A percentile compares a stretch with the other conserved stretches of the same genome.
These are phyloP conservation scores for Onthophagus sagittarius DNA, from an alignment of 2,888 invertebrate species.

Conservation along the genomic window DNA sequence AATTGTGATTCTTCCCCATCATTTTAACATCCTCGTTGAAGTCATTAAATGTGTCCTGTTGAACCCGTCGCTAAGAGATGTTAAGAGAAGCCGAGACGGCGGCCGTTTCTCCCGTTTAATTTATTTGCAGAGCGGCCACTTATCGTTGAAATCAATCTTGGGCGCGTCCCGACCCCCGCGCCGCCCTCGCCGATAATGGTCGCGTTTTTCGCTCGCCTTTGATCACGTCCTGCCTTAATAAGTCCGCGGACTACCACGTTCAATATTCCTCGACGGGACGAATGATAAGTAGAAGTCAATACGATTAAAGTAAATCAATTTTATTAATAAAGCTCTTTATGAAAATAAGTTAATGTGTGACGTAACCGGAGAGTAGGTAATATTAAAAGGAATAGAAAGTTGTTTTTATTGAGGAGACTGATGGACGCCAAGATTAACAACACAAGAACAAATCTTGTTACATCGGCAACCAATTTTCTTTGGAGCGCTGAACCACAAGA, in stretches of 20 bases:
- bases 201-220: constrained; percentile 10
- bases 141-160: constrained; percentile 10
- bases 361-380: no score
- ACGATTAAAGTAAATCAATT: no score
- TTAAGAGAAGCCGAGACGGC: neutral
- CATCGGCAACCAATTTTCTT: no score
- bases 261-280: neutral
- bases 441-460: no score
- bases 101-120: constrained; percentile 10
- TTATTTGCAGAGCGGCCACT: constrained; percentile 12
- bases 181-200: constrained; percentile 10
- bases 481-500: neutral
- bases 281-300: no score
- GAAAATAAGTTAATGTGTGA: no score
- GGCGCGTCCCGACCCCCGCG: neutral
- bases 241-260: neutral
- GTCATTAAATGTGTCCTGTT: neutral
- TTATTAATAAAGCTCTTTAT: no score
- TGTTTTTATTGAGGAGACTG: no score
- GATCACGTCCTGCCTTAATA: constrained; percentile 12
- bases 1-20: neutral
- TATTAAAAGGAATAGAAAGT: no score
- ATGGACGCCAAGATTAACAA: no score
- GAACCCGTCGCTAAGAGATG: neutral
- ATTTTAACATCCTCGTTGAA: neutral